phyloP scores from a whole-genome alignment of 2,113 vertebrate genomes.

The Lutjanus erythropterus region DNA sequence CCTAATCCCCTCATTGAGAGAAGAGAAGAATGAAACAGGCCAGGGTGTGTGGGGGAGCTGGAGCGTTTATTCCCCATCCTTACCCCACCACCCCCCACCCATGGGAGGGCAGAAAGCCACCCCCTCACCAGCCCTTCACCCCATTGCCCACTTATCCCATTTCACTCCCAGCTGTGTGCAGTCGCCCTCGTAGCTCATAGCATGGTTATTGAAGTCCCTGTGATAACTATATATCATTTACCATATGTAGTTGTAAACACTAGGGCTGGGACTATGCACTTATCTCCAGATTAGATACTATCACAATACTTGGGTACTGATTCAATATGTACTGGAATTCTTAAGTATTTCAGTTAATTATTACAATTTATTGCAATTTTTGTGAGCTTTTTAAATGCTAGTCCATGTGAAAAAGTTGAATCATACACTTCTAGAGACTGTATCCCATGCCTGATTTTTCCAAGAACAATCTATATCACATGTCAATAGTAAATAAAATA shows the following conservation, averaged over 20 bases:
- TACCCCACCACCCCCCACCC: slow-evolving; percentile 70
- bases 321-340: no score
- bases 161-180: slow-evolving; percentile 67
- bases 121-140: slow-evolving; percentile 66
- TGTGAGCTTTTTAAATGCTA: no score
- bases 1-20: slow-evolving; percentile 88
- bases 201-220: slow-evolving; percentile 25
- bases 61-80: slow-evolving; percentile 75
- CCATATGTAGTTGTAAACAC: slow-evolving; percentile 21
- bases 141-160: slow-evolving; percentile 68
- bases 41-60: slow-evolving; percentile 70
- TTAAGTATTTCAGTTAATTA: no score
- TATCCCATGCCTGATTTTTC: no score
- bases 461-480: no score
- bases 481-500: no score
- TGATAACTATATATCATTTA: slow-evolving; percentile 36
- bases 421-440: no score
- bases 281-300: no score
- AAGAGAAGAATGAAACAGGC: slow-evolving; percentile 82
- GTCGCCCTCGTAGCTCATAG: slow-evolving; percentile 42
- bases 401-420: no score
- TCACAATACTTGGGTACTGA: no score
- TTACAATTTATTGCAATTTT: no score
- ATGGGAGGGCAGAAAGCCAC: slow-evolving; percentile 82
- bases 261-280: not conserved